Evolutionary conservation across 2,888 invertebrate genomes (phyloP).

Genomic region (Chrysolina oricalcia): DNA sequence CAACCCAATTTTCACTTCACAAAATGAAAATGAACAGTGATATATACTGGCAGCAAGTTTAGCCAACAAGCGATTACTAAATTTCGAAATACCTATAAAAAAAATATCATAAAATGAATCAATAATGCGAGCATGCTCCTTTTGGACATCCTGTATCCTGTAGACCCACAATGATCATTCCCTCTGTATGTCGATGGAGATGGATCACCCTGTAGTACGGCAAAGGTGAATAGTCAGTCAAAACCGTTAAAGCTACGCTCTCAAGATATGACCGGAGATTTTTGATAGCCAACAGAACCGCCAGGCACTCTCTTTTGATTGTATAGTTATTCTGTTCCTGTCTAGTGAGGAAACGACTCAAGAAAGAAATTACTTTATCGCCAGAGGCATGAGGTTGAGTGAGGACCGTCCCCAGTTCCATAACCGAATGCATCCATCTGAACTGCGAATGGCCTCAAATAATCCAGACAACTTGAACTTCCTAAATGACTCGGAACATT

Average conservation of each 20-base stretch:
- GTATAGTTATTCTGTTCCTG: constrained; percentile 20
- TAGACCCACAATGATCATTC: too few species aligned
- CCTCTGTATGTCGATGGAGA: too few species aligned
- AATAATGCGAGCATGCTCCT: too few species aligned
- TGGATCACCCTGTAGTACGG: too few species aligned
- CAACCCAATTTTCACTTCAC: too few species aligned
- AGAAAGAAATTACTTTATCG: constrained; percentile 31
- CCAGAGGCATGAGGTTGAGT: constrained; percentile 27
- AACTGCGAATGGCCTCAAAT: constrained; percentile 24
- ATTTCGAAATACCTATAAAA: too few species aligned
- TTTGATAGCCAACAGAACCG: constrained; percentile 39
- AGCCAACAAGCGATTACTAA: too few species aligned
- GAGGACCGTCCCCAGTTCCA: constrained; percentile 33
- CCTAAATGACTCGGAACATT: constrained; percentile 27
- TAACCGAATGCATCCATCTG: constrained; percentile 30
- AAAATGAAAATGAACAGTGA: too few species aligned
- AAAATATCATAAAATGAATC: too few species aligned
- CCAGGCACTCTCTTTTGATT: background rate
- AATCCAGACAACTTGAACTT: constrained; percentile 36
- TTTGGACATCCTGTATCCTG: too few species aligned
- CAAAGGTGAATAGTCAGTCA: constrained; percentile 51
- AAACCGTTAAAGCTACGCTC: constrained; percentile 41
- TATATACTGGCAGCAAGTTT: too few species aligned
- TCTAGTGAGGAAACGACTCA: constrained; percentile 13
- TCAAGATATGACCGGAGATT: constrained; percentile 48